Evolutionary conservation across 23 tunicate species (phyloP), one percentile per base, ranked within the genome.

Genomic region (Aplidium turbinatum): DNA sequence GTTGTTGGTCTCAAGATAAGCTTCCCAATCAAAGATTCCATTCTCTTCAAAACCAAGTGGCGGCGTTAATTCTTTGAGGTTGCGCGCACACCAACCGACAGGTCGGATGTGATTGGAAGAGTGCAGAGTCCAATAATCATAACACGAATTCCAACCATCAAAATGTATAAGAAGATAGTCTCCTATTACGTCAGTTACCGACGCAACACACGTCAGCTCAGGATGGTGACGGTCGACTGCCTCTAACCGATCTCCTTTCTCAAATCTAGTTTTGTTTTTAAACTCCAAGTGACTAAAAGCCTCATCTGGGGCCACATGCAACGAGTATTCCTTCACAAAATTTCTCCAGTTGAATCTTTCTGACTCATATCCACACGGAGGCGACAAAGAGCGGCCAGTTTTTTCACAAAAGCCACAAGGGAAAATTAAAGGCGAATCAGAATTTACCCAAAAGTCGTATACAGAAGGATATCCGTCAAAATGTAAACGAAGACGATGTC

Each of bases 101-200:
- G 96, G 96, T 19, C 70, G 75, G 28, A 88, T 82, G 63, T 65
- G 75, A 33, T 71, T 76, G 4, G 96, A 88, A 23, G 77, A 68
- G n/a, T 47, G 46, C 19, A 47, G 56, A 26, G 83, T 38, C 96
- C 96, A 88, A 56, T 75, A 88, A 68, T 88, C 96, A 33, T 56
- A 88, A 46, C 63, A 77, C 38, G 85, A 46, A 33, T 76, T 78
- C 96, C 96, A 88, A 2, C 96, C 96, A 35, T 88, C 96, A 61
- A 88, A 76, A 51, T 88, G 96, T 7, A 88, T 60, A 25, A 88
- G 48, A 31, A 88, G 35, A n/a, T 35, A 47, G n/a, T 81, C 79
- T 23, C 75, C 87, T 1, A 88, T 74, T 31, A 60, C 60, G 77
- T 88, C 87, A 39, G 70, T 47, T 25, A 88, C 72, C n/a, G 96